Conservation (phyloP, 2,888 invertebrate species). For the Chloromyia formosa region DNA sequence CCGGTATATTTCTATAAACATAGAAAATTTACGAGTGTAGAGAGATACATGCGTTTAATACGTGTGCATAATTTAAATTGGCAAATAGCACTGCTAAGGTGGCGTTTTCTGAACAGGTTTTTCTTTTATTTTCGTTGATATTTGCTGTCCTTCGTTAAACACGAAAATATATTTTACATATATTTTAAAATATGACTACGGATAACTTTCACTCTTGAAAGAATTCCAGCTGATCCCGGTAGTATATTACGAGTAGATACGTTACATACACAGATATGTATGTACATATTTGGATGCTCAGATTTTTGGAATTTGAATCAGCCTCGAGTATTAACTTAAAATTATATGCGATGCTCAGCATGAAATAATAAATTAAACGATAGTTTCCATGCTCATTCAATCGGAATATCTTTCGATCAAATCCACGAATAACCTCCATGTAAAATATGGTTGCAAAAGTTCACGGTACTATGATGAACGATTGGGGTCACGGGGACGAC, state of each 20-base stretch:
- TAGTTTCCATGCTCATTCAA: not conserved
- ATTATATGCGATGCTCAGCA: slow-evolving; percentile 21
- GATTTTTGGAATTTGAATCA: no score
- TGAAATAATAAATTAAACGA: slow-evolving; percentile 33
- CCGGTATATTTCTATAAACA: no score
- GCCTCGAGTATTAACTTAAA: no score
- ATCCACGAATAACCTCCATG: not conserved
- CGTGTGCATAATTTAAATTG: slow-evolving; percentile 40
- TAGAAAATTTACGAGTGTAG: no score
- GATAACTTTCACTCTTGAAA: slow-evolving; percentile 49
- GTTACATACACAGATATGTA: no score
- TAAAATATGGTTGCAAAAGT: not conserved
- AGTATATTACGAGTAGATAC: slow-evolving; percentile 43
- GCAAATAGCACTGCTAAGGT: slow-evolving; percentile 12
- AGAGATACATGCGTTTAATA: not conserved
- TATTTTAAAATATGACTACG: not conserved
- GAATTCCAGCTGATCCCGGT: slow-evolving; percentile 44
- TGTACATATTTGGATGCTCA: no score
- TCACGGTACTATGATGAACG: no score
- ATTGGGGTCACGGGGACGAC: slow-evolving; percentile 38
- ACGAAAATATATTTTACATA: no score
- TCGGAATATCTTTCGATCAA: not conserved
- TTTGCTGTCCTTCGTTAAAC: slow-evolving; percentile 47
- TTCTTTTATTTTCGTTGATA: slow-evolving; percentile 41
- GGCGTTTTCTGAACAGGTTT: slow-evolving; percentile 45